These are phyloP conservation scores for Eupithecia subumbrata DNA, from an alignment of 2,888 invertebrate genomes.

Conservation along the genomic window DNA sequence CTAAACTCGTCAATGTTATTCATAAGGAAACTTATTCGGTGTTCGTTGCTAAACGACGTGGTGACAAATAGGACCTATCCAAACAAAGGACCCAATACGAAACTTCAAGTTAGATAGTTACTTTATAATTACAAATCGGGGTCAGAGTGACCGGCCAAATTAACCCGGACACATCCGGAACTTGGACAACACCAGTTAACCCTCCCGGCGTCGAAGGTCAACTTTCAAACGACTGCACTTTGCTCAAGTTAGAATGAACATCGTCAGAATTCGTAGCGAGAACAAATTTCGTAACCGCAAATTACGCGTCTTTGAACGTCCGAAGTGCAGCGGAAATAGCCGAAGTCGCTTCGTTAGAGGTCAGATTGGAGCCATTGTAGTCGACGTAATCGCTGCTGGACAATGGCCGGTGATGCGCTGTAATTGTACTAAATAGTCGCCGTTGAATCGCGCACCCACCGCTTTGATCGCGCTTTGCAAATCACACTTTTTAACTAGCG, in stretches of 20 bases:
- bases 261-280: slow-evolving; percentile 69
- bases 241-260: slow-evolving; percentile 57
- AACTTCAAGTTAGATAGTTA: slow-evolving; percentile 43
- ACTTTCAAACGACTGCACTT: slow-evolving; percentile 69
- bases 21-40: slow-evolving; percentile 28
- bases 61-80: slow-evolving; percentile 31
- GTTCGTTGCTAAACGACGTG: slow-evolving; percentile 13
- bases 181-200: slow-evolving; percentile 63
- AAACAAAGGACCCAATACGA: slow-evolving; percentile 42
- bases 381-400: slow-evolving; percentile 74
- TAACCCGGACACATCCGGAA: slow-evolving; percentile 59
- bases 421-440: slow-evolving; percentile 80
- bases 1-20: not conserved
- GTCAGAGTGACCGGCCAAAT: slow-evolving; percentile 59
- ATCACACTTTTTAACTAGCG: slow-evolving; percentile 60
- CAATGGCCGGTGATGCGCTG: slow-evolving; percentile 77
- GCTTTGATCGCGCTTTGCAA: slow-evolving; percentile 60
- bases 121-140: slow-evolving; percentile 53
- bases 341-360: slow-evolving; percentile 81
- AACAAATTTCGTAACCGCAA: slow-evolving; percentile 77
- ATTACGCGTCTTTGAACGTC: slow-evolving; percentile 78
- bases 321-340: slow-evolving; percentile 74
- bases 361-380: slow-evolving; percentile 78
- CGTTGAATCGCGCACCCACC: slow-evolving; percentile 62
- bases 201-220: slow-evolving; percentile 57